Conservation (phyloP, 1,140 invertebrate species). For the Leptopilina clavipes region DNA sequence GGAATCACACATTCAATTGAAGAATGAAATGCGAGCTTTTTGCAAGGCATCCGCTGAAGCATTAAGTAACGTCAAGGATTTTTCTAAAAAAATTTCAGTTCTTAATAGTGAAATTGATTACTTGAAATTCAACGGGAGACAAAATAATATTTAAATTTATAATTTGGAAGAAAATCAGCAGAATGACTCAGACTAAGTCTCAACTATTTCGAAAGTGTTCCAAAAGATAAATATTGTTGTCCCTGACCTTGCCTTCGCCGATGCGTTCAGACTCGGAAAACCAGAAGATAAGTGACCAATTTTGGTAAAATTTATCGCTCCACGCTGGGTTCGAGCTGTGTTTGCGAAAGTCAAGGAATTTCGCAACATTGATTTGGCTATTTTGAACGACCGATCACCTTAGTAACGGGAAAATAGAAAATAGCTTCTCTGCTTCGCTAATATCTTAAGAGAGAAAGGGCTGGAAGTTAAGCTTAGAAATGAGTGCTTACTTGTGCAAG, state of each 20-base stretch:
- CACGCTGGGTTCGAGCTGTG: neutral
- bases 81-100: neutral
- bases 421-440: neutral
- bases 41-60: neutral
- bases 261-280: neutral
- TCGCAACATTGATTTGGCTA: neutral
- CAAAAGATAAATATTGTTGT: neutral
- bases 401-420: too few relatives aligned
- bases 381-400: neutral
- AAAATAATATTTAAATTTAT: neutral
- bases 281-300: neutral
- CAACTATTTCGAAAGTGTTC: neutral
- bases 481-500: neutral
- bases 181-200: neutral
- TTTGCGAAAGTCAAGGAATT: neutral
- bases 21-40: neutral
- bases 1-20: neutral
- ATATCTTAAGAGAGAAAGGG: neutral
- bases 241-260: neutral
- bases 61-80: neutral
- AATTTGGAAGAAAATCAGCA: neutral
- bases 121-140: neutral
- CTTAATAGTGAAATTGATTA: neutral
- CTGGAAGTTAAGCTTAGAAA: neutral
- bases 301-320: neutral